phyloP scores from a whole-genome alignment of 2,113 vertebrate species.

The Elephas maximus region DNA sequence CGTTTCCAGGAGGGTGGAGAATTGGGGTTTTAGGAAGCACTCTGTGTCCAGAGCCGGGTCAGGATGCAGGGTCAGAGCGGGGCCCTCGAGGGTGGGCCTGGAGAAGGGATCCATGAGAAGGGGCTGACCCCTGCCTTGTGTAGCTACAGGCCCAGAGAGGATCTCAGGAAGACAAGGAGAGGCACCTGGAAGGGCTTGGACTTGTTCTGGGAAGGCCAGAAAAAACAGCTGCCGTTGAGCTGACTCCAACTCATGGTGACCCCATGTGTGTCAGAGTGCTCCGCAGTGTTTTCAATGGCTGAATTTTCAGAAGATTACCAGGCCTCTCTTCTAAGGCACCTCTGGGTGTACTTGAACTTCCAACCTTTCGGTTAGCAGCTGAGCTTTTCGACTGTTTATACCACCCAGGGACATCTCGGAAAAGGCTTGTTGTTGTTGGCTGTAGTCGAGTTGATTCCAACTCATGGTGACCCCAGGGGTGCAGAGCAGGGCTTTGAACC shows the following conservation, averaged over 20 bases:
- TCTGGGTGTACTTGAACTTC: no score
- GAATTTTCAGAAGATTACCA: neutral
- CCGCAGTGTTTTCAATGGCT: neutral
- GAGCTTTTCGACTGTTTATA: neutral
- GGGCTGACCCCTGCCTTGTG: no score
- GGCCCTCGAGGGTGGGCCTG: neutral
- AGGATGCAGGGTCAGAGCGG: rapidly evolving
- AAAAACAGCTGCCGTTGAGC: no score
- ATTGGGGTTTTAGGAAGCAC: rapidly evolving
- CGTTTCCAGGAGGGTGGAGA: neutral
- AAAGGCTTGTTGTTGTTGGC: no score
- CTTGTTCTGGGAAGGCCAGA: rapidly evolving
- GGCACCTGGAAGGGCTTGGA: no score
- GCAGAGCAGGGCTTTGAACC: no score
- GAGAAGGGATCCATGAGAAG: rapidly evolving
- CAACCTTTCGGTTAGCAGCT: neutral
- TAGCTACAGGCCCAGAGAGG: neutral
- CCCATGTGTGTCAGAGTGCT: no score
- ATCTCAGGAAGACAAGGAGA: neutral
- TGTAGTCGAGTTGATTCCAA: no score
- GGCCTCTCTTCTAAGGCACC: neutral
- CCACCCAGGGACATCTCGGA: neutral
- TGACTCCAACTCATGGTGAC: no score
- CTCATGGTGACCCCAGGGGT: no score
- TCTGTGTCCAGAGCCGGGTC: neutral